Conservation (phyloP, 2,113 vertebrate genomes). For the Genyomyrus donnyi region DNA sequence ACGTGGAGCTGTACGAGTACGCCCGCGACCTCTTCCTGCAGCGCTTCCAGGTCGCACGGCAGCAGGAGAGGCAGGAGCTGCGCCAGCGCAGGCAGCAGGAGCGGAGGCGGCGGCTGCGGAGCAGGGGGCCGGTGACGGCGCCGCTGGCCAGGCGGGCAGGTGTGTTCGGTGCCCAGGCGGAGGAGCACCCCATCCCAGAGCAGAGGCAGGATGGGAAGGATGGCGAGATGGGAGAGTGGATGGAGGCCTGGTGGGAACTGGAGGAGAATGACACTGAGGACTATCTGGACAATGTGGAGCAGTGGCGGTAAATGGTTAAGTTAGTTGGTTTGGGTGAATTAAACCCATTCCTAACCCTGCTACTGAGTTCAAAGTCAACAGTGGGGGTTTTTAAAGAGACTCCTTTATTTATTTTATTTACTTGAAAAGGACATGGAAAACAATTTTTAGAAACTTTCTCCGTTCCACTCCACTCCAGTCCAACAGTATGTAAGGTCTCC, state of each 20-base stretch:
- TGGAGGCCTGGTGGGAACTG: conserved; percentile 56
- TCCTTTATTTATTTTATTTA: not conserved
- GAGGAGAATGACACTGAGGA: conserved; percentile 63
- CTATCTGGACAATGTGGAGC: conserved; percentile 85
- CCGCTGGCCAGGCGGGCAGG: not conserved
- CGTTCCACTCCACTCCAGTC: not conserved
- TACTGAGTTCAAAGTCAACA: not conserved
- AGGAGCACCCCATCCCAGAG: not conserved
- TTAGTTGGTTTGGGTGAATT: not conserved
- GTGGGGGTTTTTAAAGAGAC: not conserved
- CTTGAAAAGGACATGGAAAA: not conserved
- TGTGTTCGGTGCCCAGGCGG: conserved; percentile 4
- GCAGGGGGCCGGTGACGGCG: conserved; percentile 28
- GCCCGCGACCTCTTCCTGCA: conserved; percentile 93
- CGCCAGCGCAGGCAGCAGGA: conserved; percentile 82
- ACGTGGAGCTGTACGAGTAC: conserved; percentile 87
- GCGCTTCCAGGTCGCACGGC: conserved; percentile 86
- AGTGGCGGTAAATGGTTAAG: conserved; percentile 65
- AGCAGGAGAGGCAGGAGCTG: conserved; percentile 85
- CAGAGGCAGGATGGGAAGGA: conserved; percentile 27
- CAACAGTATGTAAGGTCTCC: not conserved
- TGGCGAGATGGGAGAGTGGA: conserved; percentile 29
- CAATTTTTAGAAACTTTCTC: not conserved
- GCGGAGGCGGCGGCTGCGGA: conserved; percentile 53
- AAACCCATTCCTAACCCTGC: not conserved